These are phyloP conservation scores for Cydia strobilella DNA, from an alignment of 1,140 invertebrate genomes.

Conservation along the genomic window DNA sequence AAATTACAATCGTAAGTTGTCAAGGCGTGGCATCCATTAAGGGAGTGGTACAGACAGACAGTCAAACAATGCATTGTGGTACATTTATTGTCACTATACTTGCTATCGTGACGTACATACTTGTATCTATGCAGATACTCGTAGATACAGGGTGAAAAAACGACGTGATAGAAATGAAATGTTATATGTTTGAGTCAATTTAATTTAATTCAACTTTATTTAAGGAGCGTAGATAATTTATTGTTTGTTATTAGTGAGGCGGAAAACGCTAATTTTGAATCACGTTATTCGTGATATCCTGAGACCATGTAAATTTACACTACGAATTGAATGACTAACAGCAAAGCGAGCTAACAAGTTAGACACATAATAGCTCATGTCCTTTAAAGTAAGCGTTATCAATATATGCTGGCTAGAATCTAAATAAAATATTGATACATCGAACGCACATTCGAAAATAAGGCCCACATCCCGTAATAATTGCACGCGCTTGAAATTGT, in stretches of 20 bases:
- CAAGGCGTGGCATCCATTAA: constrained; percentile 21
- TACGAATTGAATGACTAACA: too few species aligned
- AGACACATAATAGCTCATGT: too few species aligned
- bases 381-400: too few species aligned
- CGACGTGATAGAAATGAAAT: not conserved
- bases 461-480: not conserved
- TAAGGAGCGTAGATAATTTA: too few species aligned
- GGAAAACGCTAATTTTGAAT: not conserved
- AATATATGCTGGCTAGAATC: too few species aligned
- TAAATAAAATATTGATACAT: not conserved
- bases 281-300: too few species aligned
- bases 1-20: constrained; percentile 23
- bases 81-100: not conserved
- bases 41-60: constrained; percentile 18
- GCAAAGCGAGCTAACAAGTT: too few species aligned
- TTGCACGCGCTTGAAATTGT: not conserved
- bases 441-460: not conserved
- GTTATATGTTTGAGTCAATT: too few species aligned
- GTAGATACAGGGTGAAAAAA: not conserved
- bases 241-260: not conserved
- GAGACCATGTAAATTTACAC: too few species aligned
- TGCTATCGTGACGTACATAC: not conserved
- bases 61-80: constrained; percentile 25
- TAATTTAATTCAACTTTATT: too few species aligned
- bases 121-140: not conserved